These are phyloP conservation scores for Lota lota DNA, from an alignment of 2,113 vertebrate species.

Conservation along the genomic window DNA sequence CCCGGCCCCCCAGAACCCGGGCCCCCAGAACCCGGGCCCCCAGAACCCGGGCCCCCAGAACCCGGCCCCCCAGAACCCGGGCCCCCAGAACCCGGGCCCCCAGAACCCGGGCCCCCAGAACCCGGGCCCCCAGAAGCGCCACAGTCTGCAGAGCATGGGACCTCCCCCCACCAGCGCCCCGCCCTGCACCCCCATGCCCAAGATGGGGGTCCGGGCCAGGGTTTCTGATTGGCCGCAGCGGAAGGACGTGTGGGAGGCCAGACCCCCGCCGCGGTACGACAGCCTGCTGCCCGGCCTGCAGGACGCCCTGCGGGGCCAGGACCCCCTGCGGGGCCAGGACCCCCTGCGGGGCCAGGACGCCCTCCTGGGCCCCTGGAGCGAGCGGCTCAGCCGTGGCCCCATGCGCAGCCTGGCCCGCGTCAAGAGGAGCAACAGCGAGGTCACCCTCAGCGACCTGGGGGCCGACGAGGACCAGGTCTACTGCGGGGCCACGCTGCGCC, in stretches of 20 bases:
- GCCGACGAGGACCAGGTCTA: constrained; percentile 82
- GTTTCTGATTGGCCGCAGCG: constrained; percentile 86
- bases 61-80: too few relatives aligned
- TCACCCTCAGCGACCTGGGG: constrained; percentile 85
- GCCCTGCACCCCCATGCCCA: constrained; percentile 81
- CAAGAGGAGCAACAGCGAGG: constrained; percentile 85
- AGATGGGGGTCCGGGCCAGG: constrained; percentile 85
- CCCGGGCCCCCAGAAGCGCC: constrained; percentile 72
- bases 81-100: too few relatives aligned
- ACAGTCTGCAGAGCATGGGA: constrained; percentile 79
- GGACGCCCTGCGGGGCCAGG: constrained; percentile 71
- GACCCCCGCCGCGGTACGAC: constrained; percentile 66
- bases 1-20: too few relatives aligned
- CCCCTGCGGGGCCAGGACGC: constrained; percentile 69
- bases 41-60: too few relatives aligned
- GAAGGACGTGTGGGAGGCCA: constrained; percentile 80
- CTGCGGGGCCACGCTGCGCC: constrained; percentile 79
- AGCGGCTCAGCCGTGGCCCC: constrained; percentile 76
- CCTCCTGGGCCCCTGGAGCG: constrained; percentile 68
- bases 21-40: too few relatives aligned
- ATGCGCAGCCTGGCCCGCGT: constrained; percentile 79
- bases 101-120: too few relatives aligned
- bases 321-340: constrained; percentile 47
- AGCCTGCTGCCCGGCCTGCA: constrained; percentile 62
- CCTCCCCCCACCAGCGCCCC: constrained; percentile 69